Conservation (phyloP, 1,140 invertebrate genomes). For the Zelostemma sp. region DNA sequence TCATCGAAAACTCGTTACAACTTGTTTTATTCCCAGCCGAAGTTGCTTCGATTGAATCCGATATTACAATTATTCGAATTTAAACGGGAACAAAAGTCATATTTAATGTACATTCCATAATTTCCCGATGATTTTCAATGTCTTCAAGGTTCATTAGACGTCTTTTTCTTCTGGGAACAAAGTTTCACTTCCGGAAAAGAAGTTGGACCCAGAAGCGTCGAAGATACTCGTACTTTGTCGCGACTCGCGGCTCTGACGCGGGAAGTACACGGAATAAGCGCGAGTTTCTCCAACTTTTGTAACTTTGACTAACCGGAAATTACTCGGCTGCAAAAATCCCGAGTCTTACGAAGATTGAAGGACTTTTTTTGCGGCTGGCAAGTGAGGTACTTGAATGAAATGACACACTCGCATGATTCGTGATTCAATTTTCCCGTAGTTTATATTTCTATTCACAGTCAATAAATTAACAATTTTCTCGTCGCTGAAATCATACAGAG, state of each 20-base stretch:
- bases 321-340: conserved; percentile 8
- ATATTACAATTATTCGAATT: no score
- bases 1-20: no score
- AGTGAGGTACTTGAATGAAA: no score
- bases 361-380: background rate
- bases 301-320: conserved; percentile 13
- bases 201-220: conserved; percentile 7
- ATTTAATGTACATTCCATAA: no score
- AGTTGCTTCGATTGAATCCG: no score
- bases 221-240: conserved; percentile 15
- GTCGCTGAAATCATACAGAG: conserved; percentile 58
- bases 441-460: conserved; percentile 68
- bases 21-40: no score
- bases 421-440: conserved; percentile 35
- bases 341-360: conserved; percentile 1
- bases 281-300: conserved; percentile 11
- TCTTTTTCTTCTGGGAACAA: background rate
- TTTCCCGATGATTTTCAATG: conserved; percentile 4
- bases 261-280: background rate
- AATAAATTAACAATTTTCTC: conserved; percentile 68
- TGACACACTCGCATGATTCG: background rate
- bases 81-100: no score
- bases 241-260: conserved; percentile 6
- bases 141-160: background rate
- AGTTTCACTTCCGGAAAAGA: conserved; percentile 14